phyloP scores from a whole-genome alignment of 2,113 vertebrate genomes.

The Nothobranchius furzeri region DNA sequence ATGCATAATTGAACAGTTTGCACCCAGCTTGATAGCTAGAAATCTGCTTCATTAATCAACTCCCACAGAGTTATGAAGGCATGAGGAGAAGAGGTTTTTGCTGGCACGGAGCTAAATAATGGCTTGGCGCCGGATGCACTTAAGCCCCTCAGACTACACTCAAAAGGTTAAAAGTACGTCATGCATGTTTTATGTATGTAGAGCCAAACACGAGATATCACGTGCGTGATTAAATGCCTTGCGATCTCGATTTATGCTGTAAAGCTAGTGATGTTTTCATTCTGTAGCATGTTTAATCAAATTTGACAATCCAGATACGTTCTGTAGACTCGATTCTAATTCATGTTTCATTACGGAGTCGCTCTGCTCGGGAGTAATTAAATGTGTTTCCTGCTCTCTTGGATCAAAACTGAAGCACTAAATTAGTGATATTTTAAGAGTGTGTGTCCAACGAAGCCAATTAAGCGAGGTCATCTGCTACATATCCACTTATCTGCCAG shows the following conservation, averaged over 20 bases:
- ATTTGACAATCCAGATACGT: neutral
- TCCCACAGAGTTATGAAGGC: conserved; percentile 65
- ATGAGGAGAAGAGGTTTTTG: conserved; percentile 52
- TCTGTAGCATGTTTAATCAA: neutral
- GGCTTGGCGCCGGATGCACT: conserved; percentile 33
- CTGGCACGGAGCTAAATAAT: conserved; percentile 56
- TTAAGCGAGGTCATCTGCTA: conserved; percentile 65
- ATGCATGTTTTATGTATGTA: conserved; percentile 3
- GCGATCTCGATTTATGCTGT: neutral
- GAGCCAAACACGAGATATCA: neutral
- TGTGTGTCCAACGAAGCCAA: conserved; percentile 55
- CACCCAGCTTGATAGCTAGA: conserved; percentile 70
- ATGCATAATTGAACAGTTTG: conserved; percentile 79
- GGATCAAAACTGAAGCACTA: conserved; percentile 37
- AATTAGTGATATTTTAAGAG: conserved; percentile 16
- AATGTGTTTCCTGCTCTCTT: conserved; percentile 32
- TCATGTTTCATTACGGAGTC: conserved; percentile 3
- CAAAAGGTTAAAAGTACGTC: conserved; percentile 22
- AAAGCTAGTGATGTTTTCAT: neutral
- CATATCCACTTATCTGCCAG: conserved; percentile 50
- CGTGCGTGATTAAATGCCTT: neutral
- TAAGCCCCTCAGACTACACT: conserved; percentile 11
- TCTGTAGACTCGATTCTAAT: neutral
- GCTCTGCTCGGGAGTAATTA: conserved; percentile 13
- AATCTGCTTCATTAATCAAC: conserved; percentile 76